A percentile compares a stretch with the other conserved stretches of the same genome.
Evolutionary conservation across 2,113 vertebrate species (phyloP).

Genomic region (Triplophysa dalaica): DNA sequence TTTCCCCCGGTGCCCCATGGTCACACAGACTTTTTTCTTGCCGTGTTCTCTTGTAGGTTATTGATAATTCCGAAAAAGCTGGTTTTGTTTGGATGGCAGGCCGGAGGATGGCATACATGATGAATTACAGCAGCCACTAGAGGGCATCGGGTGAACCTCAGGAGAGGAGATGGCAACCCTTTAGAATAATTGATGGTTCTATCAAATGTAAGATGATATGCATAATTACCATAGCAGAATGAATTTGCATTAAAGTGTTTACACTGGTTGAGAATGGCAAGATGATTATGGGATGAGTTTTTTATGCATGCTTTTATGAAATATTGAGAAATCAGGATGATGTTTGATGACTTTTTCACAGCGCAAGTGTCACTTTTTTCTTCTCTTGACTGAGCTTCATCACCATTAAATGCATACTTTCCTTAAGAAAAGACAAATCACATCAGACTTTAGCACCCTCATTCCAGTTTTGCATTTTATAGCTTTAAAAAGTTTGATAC

Average conservation of each 20-base stretch:
- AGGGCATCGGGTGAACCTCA: conserved; percentile 43
- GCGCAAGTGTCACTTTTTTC: neutral
- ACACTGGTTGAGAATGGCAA: neutral
- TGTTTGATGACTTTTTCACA: neutral
- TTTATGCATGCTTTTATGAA: conserved; percentile 10
- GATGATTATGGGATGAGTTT: neutral
- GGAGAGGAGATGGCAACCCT: conserved; percentile 28
- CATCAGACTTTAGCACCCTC: neutral
- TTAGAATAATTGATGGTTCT: conserved; percentile 22
- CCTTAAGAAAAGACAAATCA: conserved; percentile 3
- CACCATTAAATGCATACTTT: conserved; percentile 5
- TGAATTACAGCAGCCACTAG: conserved; percentile 46
- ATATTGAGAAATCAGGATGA: neutral
- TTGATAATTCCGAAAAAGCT: conserved; percentile 35
- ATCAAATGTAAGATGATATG: conserved; percentile 10
- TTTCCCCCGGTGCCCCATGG: conserved; percentile 43
- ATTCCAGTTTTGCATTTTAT: too few species aligned
- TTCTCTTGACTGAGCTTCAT: neutral
- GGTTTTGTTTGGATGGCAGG: conserved; percentile 10
- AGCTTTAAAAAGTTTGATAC: too few species aligned
- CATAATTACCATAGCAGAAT: neutral
- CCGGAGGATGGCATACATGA: conserved; percentile 27
- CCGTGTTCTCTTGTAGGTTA: conserved; percentile 36
- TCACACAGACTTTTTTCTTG: conserved; percentile 24
- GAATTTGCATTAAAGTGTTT: neutral